Conservation (phyloP, 2,797 vertebrate species). For the Hemibagrus guttatus region DNA sequence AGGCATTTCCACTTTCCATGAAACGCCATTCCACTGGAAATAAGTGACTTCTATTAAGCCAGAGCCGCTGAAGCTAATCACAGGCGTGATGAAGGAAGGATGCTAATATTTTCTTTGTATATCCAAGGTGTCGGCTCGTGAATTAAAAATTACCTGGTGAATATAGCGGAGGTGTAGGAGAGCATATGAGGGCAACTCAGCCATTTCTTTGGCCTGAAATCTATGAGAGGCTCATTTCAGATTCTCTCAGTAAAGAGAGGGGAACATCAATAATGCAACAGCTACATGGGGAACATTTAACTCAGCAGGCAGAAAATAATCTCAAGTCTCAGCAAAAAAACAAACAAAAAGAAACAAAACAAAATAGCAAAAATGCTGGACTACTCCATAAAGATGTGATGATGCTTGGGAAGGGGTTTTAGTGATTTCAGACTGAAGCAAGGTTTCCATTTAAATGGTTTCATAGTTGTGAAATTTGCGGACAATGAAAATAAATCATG, state of each 20-base stretch:
- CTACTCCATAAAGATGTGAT: not conserved
- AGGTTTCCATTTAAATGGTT: not conserved
- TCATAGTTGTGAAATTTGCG: not conserved
- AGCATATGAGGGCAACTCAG: not conserved
- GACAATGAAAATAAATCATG: not conserved
- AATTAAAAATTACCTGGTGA: constrained; percentile 12
- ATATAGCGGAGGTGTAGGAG: not conserved
- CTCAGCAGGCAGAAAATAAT: constrained; percentile 39
- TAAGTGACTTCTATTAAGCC: not conserved
- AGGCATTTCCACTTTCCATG: not conserved
- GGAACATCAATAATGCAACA: constrained; percentile 43
- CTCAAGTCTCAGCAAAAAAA: not conserved
- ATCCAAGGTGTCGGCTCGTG: not conserved
- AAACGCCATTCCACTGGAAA: not conserved
- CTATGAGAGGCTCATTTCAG: constrained; percentile 44
- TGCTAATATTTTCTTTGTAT: not conserved
- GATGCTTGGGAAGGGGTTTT: not conserved
- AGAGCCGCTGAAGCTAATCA: not conserved
- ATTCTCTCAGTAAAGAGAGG: constrained; percentile 53
- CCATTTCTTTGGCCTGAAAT: not conserved
- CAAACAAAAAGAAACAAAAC: not conserved
- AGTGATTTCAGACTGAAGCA: too few species aligned
- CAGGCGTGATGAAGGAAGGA: not conserved
- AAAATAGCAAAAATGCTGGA: not conserved
- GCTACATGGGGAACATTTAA: constrained; percentile 54